phyloP scores from a whole-genome alignment of 1,140 invertebrate species.

The Polypedilum vanderplanki region DNA sequence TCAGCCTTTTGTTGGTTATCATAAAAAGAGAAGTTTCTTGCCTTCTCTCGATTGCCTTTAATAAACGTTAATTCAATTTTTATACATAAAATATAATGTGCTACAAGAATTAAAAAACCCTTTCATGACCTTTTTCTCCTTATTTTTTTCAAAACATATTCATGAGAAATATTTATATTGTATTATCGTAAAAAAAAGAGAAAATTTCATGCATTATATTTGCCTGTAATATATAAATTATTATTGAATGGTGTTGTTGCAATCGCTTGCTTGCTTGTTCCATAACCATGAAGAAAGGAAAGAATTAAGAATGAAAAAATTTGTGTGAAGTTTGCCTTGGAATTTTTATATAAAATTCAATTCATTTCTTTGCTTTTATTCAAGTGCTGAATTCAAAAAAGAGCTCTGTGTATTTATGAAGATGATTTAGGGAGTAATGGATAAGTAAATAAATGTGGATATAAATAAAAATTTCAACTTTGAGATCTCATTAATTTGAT shows the following conservation, averaged over 20 bases:
- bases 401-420: too few relatives aligned
- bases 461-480: too few relatives aligned
- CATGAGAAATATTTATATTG: too few relatives aligned
- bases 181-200: too few relatives aligned
- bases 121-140: slow-evolving; percentile 14
- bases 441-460: too few relatives aligned
- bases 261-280: neutral
- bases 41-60: neutral
- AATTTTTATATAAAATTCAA: neutral
- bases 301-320: neutral
- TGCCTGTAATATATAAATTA: neutral
- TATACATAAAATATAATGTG: slow-evolving; percentile 20
- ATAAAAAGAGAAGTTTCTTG: neutral
- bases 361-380: neutral
- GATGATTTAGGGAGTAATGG: too few relatives aligned
- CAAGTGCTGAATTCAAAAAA: neutral
- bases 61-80: slow-evolving; percentile 12
- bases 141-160: neutral
- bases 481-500: too few relatives aligned
- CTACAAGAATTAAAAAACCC: slow-evolving; percentile 22
- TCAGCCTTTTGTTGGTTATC: neutral
- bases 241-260: slow-evolving; percentile 15
- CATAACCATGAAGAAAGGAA: neutral
- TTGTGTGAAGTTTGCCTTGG: neutral
- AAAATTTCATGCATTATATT: too few relatives aligned